Evolutionary conservation across 1,140 invertebrate species (phyloP), one percentile per base, ranked within the genome.

Genomic region (Bombus sibiricus): DNA sequence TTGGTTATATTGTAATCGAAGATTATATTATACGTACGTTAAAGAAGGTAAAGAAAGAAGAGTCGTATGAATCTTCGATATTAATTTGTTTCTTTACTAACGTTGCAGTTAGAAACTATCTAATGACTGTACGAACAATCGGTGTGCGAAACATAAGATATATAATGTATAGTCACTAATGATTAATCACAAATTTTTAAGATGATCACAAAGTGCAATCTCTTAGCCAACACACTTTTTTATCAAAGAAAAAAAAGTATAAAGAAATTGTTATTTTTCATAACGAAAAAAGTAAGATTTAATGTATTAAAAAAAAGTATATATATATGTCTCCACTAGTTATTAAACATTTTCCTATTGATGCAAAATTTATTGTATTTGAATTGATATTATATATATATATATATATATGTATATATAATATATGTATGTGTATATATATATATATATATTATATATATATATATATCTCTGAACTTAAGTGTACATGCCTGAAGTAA

Each of bases 251-350:
- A 92, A 92, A 91, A 90, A 92, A 92, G 88, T 94, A 94, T 92
- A 93, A 94, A 94, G 90, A 95, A 94, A 94, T 95, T 95, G 94
- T 95, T 95, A 95, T 95, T 95, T 95, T 95, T 95, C 94, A 94
- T 95, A 95, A 94, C 85, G 88, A 84, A 84, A 92, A 89, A 92
- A 93, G 91, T 92, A 90, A 93, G 91, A 89, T 93, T 93, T 93
- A 93, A 93, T 93, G 91, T 93, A 94, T 93, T 93, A 89, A 93
- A 92, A 90, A 68, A 90, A 73, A 53, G 47, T 53, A 53, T 75
- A 76, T 64, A 90, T 92, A 92, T 92, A 92, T 92, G 91, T 91
- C 92, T 93, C 91, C 90, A 93, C 91, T 94, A 94, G 93, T 94
- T 93, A 91, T 92, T 93, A 91, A 88, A 91, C 92, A 93, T 93